Percentiles rank a stretch among this genome's conserved stretches.
Evolutionary conservation across 1,140 invertebrate species (phyloP).

Genomic region (Drosophila saltans): DNA sequence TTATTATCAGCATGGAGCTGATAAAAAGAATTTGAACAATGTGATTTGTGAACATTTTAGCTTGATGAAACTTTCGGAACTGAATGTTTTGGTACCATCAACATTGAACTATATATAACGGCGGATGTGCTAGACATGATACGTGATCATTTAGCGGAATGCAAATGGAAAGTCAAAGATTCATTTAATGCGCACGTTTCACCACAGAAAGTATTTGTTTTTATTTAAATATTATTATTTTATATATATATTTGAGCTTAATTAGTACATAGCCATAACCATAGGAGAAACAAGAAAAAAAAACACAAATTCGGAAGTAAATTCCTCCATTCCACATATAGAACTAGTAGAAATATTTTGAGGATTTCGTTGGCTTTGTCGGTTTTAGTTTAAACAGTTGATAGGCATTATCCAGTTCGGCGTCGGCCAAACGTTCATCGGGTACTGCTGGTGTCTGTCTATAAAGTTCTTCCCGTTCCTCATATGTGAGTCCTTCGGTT

Average conservation of each 20-base stretch:
- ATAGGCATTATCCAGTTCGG: slow-evolving; percentile 56
- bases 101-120: slow-evolving; percentile 58
- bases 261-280: slow-evolving; percentile 56
- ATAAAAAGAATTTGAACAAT: slow-evolving; percentile 26
- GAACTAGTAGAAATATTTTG: not conserved
- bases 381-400: slow-evolving; percentile 22
- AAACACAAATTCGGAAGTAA: slow-evolving; percentile 15
- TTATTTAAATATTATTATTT: slow-evolving; percentile 20
- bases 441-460: slow-evolving; percentile 25
- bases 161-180: slow-evolving; percentile 47
- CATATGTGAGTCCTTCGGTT: not conserved
- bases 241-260: slow-evolving; percentile 24
- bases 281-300: slow-evolving; percentile 8
- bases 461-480: slow-evolving; percentile 35
- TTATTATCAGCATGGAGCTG: slow-evolving; percentile 32
- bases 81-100: slow-evolving; percentile 29
- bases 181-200: slow-evolving; percentile 57
- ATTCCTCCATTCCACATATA: not conserved
- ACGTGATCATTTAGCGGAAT: slow-evolving; percentile 60
- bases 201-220: slow-evolving; percentile 45
- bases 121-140: slow-evolving; percentile 29
- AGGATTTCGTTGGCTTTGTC: not conserved
- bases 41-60: slow-evolving; percentile 43
- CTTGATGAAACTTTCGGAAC: slow-evolving; percentile 29
- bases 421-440: slow-evolving; percentile 56